Evolutionary conservation across 2,113 vertebrate genomes (phyloP).

Genomic region (Fulica atra): DNA sequence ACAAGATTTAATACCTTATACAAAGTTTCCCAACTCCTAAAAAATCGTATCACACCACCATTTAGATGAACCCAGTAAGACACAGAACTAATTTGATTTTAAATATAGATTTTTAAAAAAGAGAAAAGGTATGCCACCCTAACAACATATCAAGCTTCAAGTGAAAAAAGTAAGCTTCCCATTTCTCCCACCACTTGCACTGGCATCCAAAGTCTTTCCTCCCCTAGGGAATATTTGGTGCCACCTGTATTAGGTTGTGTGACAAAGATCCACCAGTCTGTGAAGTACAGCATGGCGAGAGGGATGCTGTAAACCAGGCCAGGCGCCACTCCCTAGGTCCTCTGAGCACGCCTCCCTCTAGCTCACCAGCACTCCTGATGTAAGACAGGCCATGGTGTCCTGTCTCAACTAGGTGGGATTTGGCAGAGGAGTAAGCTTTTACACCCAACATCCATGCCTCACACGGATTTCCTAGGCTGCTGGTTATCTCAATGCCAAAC

Average conservation of each 20-base stretch:
- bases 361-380: background rate
- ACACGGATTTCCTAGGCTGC: background rate
- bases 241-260: background rate
- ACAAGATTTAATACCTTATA: background rate
- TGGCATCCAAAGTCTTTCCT: background rate
- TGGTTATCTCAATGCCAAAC: background rate
- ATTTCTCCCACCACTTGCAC: background rate
- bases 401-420: background rate
- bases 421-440: background rate
- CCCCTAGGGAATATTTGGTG: background rate
- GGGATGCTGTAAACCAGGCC: background rate
- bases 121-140: background rate
- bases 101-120: background rate
- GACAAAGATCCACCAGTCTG: background rate
- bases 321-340: accelerated
- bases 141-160: background rate
- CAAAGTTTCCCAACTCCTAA: background rate
- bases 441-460: background rate
- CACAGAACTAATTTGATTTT: background rate
- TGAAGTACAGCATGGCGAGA: background rate
- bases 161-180: background rate
- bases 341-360: background rate
- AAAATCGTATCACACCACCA: background rate
- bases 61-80: background rate
- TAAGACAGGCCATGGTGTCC: accelerated